Evolutionary conservation across 2,888 invertebrate genomes (phyloP).

Genomic region (Acanthosepion esculentum): DNA sequence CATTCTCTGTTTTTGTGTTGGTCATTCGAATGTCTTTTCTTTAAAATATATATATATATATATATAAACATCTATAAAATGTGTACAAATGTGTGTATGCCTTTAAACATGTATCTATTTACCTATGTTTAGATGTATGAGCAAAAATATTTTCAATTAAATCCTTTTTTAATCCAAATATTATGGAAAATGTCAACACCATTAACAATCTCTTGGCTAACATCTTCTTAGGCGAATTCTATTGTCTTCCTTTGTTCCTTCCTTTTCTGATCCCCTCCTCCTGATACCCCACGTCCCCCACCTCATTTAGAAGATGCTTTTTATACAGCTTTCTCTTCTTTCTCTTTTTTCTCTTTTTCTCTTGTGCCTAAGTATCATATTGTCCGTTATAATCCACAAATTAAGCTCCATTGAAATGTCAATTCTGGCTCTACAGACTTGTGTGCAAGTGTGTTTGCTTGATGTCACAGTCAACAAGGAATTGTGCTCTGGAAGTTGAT

Average conservation of each 20-base stretch:
- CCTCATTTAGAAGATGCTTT: background rate
- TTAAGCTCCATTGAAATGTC: conserved; percentile 33
- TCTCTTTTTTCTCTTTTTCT: background rate
- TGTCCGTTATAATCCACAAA: background rate
- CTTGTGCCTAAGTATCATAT: background rate
- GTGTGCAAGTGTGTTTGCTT: background rate
- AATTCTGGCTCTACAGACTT: background rate
- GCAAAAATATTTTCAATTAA: background rate
- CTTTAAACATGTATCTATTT: no score
- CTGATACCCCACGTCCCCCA: background rate
- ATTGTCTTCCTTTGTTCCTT: background rate
- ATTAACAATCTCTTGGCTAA: background rate
- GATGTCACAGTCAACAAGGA: background rate
- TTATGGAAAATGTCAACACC: background rate
- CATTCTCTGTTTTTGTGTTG: no score
- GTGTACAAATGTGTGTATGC: no score
- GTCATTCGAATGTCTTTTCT: no score
- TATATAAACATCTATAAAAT: no score
- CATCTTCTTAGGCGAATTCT: background rate
- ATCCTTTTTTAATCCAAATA: background rate
- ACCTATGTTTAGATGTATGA: no score
- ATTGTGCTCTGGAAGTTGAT: background rate
- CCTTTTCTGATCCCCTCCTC: background rate
- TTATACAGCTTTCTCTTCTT: background rate
- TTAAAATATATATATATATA: no score